phyloP scores from a whole-genome alignment of 2,113 vertebrate genomes.

The Fregetta grallaria region DNA sequence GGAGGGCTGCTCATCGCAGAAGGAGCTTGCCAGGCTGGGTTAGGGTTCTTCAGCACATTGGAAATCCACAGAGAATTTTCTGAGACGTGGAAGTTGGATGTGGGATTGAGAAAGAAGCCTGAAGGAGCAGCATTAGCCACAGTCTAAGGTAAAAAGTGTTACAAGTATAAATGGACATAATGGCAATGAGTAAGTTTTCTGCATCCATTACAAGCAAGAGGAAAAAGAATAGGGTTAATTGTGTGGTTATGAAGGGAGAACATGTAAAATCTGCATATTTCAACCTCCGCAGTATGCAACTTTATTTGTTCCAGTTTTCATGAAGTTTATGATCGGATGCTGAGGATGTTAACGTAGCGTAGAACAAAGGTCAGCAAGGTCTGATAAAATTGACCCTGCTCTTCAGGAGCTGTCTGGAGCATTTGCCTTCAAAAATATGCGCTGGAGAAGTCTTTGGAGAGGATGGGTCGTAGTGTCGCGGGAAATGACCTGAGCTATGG shows the following conservation, averaged over 20 bases:
- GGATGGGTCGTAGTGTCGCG: not conserved
- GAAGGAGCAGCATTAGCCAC: not conserved
- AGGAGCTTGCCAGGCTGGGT: not conserved
- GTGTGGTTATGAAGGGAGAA: not conserved
- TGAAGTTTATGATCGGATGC: not conserved
- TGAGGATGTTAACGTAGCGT: rapidly evolving
- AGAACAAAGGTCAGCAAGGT: not conserved
- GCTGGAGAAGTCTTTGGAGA: not conserved
- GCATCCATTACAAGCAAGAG: not conserved
- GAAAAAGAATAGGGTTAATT: not conserved
- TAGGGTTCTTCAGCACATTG: not conserved
- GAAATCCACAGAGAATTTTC: not conserved
- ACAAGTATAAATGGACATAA: not conserved
- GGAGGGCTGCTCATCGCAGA: rapidly evolving
- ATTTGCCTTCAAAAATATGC: not conserved
- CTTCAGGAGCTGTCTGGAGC: not conserved
- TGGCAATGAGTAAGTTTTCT: not conserved
- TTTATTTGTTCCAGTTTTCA: not conserved
- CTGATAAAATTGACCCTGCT: not conserved
- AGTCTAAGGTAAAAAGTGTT: not conserved
- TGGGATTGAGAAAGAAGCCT: not conserved
- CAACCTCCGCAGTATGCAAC: not conserved
- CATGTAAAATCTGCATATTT: not conserved
- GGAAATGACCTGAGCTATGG: not conserved
- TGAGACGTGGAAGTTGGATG: not conserved